Evolutionary conservation across 2,888 invertebrate genomes (phyloP).

Genomic region (Drosophila tanythrix): DNA sequence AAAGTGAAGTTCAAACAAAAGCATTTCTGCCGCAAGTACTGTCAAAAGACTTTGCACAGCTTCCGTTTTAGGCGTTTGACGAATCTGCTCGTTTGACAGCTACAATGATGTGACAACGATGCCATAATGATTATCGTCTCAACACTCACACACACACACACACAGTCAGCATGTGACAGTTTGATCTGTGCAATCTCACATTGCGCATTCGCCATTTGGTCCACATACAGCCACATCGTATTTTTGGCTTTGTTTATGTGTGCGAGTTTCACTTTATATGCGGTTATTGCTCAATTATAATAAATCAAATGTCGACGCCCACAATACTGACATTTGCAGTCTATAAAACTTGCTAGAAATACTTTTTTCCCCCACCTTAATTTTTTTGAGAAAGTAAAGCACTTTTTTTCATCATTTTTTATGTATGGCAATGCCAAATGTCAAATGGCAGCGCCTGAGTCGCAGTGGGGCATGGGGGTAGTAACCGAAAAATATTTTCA

Average conservation of each 20-base stretch:
- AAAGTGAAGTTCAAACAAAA: conserved; percentile 40
- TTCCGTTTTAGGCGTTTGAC: conserved; percentile 65
- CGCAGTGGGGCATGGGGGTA: not conserved
- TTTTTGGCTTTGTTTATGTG: conserved; percentile 7
- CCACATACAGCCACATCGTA: not conserved
- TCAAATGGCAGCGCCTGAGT: conserved; percentile 37
- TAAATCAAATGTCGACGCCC: conserved; percentile 74
- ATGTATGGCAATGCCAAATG: conserved; percentile 50
- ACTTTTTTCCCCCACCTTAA: not conserved
- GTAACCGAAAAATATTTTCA: conserved; percentile 38
- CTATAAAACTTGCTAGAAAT: conserved; percentile 45
- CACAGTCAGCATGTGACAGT: not conserved
- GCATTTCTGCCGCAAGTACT: conserved; percentile 36
- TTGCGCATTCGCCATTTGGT: conserved; percentile 45
- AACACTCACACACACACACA: conserved; percentile 8
- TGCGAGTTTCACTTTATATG: conserved; percentile 40
- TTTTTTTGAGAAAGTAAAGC: conserved; percentile 55
- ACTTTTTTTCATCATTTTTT: conserved; percentile 28
- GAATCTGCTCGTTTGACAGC: conserved; percentile 49
- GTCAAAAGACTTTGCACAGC: conserved; percentile 68
- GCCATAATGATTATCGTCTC: conserved; percentile 52
- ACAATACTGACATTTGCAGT: conserved; percentile 71
- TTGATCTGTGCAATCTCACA: conserved; percentile 37
- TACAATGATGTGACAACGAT: conserved; percentile 59
- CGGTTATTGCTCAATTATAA: conserved; percentile 38